Conservation (phyloP, 35 echinoderm and acorn worm genomes). For the Holothuria glaberrima region DNA sequence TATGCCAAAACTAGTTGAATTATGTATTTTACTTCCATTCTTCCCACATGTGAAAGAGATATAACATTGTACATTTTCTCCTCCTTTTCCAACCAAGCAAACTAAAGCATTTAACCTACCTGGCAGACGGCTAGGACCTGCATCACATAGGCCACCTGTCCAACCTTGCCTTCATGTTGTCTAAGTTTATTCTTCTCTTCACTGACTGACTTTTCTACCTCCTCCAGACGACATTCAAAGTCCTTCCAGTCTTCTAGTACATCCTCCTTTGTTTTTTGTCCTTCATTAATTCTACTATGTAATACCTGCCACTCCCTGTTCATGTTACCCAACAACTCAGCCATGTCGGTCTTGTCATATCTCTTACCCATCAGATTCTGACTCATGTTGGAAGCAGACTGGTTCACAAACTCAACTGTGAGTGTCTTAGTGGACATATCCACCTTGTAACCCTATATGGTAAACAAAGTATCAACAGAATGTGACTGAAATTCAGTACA, state of each 20-base stretch:
- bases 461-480: neutral
- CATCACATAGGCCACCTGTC: slow-evolving; percentile 79
- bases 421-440: slow-evolving; percentile 82
- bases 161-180: slow-evolving; percentile 78
- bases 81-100: neutral
- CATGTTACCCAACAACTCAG: slow-evolving; percentile 90
- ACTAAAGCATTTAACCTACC: slow-evolving; percentile 47
- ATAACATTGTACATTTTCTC: neutral
- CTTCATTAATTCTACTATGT: slow-evolving; percentile 72
- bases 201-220: slow-evolving; percentile 66
- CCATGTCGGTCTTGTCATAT: slow-evolving; percentile 95
- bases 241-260: slow-evolving; percentile 77
- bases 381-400: slow-evolving; percentile 83
- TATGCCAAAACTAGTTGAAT: neutral
- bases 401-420: slow-evolving; percentile 97
- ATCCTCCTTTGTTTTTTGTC: slow-evolving; percentile 71
- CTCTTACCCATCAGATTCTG: slow-evolving; percentile 73
- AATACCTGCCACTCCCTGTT: slow-evolving; percentile 82
- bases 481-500: no score
- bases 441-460: slow-evolving; percentile 81
- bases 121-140: slow-evolving; percentile 81
- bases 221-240: slow-evolving; percentile 62
- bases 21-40: neutral
- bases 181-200: slow-evolving; percentile 77
- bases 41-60: neutral